These are phyloP conservation scores for Acanthosepion esculentum DNA, from an alignment of 2,888 invertebrate genomes.

Conservation along the genomic window DNA sequence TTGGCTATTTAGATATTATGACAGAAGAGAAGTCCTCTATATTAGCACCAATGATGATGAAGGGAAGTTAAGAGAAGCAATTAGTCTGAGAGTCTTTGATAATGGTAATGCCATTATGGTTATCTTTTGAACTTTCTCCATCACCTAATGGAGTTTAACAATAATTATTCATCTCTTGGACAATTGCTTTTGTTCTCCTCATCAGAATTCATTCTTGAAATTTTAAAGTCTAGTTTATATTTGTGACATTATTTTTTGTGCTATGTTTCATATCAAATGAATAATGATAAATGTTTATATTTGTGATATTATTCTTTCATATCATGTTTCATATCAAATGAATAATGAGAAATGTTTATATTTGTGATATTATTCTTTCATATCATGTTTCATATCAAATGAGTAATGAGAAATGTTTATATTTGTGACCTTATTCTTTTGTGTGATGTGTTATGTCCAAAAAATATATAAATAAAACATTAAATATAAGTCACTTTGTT, in stretches of 20 bases:
- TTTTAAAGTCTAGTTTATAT: neutral
- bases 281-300: neutral
- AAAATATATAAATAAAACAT: too few relatives aligned
- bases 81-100: conserved; percentile 33
- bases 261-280: neutral
- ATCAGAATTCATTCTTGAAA: neutral
- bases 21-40: neutral
- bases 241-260: neutral
- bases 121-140: conserved; percentile 22
- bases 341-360: too few relatives aligned
- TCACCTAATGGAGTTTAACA: conserved; percentile 16
- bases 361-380: too few relatives aligned
- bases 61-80: neutral
- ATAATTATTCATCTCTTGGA: conserved; percentile 6
- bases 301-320: too few relatives aligned
- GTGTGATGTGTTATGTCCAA: too few relatives aligned
- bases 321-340: too few relatives aligned
- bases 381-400: too few relatives aligned
- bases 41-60: conserved; percentile 21
- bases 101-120: conserved; percentile 18
- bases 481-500: too few relatives aligned
- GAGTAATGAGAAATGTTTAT: too few relatives aligned
- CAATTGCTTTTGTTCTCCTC: neutral
- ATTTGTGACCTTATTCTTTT: too few relatives aligned
- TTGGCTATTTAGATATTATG: neutral